Evolutionary conservation across 2,797 vertebrate species (phyloP).

Genomic region (Parauchenoglanis punctatus): DNA sequence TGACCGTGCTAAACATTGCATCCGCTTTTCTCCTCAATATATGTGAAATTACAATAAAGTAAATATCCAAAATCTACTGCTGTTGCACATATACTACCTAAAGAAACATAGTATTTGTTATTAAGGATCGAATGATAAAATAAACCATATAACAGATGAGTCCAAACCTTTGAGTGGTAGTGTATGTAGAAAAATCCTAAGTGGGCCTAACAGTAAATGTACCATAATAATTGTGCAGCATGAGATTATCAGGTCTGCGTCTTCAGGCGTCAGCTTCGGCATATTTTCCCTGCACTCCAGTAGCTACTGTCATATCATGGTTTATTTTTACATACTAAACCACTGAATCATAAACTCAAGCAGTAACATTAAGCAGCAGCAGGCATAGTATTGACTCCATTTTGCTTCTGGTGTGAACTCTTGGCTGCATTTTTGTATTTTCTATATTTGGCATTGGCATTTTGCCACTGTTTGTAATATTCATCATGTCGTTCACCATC

Average conservation of each 20-base stretch:
- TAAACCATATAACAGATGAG: not conserved
- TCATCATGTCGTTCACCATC: constrained; percentile 32
- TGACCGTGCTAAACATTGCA: no score
- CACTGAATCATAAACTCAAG: not conserved
- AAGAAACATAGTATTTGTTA: not conserved
- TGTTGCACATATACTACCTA: not conserved
- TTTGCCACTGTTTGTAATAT: constrained; percentile 40
- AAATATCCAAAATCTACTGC: not conserved
- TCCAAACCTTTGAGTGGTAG: not conserved
- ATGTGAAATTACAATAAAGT: not conserved
- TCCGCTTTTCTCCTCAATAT: not conserved
- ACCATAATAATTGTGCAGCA: constrained; percentile 25
- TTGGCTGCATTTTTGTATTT: not conserved
- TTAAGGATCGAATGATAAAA: not conserved
- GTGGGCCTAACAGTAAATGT: constrained; percentile 19
- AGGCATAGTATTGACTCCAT: constrained; percentile 5
- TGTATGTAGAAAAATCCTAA: not conserved
- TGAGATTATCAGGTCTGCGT: constrained; percentile 16
- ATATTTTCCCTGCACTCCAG: not conserved
- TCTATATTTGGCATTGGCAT: constrained; percentile 21
- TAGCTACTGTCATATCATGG: constrained; percentile 16
- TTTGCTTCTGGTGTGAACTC: constrained; percentile 26
- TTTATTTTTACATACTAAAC: constrained; percentile 19
- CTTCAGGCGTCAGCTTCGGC: constrained; percentile 6
- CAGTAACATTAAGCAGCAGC: not conserved